phyloP scores from a whole-genome alignment of 1,140 invertebrate species.

The Myzus persicae region DNA sequence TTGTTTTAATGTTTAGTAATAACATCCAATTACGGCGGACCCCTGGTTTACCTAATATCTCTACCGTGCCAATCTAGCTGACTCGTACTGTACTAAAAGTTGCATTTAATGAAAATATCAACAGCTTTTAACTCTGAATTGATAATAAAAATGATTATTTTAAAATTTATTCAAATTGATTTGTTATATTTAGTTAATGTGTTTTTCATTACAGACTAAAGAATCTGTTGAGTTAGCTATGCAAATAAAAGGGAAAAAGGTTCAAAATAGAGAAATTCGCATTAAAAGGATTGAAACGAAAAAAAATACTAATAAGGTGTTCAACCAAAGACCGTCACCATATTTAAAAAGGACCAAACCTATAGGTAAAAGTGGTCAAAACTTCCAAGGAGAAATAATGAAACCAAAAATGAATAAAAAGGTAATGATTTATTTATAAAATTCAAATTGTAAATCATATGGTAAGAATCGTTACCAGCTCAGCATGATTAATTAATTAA shows the following conservation, averaged over 20 bases:
- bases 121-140: not conserved
- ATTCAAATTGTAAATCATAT: not conserved
- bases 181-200: not conserved
- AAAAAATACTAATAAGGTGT: not conserved
- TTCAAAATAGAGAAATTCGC: slow-evolving; percentile 66
- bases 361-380: not conserved
- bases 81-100: not conserved
- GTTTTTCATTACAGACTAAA: slow-evolving; percentile 61
- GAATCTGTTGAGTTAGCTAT: slow-evolving; percentile 73
- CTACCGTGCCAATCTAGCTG: not conserved
- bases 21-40: too few species aligned
- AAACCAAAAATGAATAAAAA: slow-evolving; percentile 30
- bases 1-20: too few species aligned
- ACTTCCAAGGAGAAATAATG: slow-evolving; percentile 28
- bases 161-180: not conserved
- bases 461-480: not conserved
- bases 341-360: not conserved
- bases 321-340: not conserved
- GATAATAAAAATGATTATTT: too few species aligned
- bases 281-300: slow-evolving; percentile 62
- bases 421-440: not conserved
- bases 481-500: too few species aligned
- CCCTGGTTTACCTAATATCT: not conserved
- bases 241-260: slow-evolving; percentile 67
- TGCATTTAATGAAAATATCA: not conserved